Percentiles rank a stretch among this genome's conserved stretches.
Conservation (phyloP, 2,888 invertebrate genomes). For the Agrypnus murinus region DNA sequence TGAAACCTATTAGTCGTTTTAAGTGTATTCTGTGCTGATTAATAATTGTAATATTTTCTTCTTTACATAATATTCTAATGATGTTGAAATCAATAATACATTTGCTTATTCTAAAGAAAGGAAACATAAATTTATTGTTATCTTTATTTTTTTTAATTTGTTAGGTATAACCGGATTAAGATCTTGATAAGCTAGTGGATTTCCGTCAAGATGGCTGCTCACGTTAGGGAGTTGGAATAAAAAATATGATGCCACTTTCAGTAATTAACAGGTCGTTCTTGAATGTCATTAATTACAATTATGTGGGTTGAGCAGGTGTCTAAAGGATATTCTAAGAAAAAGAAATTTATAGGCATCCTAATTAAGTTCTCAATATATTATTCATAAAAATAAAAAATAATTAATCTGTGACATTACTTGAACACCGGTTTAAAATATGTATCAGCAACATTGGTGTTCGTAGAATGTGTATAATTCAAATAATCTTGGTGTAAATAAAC, state of each 20-base stretch:
- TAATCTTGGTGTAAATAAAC: conserved; percentile 10
- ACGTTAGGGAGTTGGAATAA: not conserved
- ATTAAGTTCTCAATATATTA: not conserved
- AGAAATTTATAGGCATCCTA: conserved; percentile 4
- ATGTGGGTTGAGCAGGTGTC: conserved; percentile 18
- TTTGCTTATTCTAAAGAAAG: no score
- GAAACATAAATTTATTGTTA: conserved; percentile 2
- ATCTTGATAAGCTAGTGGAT: not conserved
- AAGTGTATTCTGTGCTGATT: no score
- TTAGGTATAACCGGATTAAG: not conserved
- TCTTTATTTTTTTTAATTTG: not conserved
- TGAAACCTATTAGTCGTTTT: no score
- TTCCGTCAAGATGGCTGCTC: not conserved
- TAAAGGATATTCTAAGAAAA: conserved; percentile 17
- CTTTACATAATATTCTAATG: no score
- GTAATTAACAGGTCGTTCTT: conserved; percentile 7
- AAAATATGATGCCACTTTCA: conserved; percentile 5
- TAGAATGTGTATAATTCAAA: not conserved
- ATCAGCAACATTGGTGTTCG: not conserved
- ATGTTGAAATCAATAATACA: no score
- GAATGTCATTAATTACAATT: conserved; percentile 21
- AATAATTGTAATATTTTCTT: no score
- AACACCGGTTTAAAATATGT: no score
- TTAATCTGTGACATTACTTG: no score
- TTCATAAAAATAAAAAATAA: no score